Conservation (phyloP, 2,113 vertebrate species). For the Monopterus albus region DNA sequence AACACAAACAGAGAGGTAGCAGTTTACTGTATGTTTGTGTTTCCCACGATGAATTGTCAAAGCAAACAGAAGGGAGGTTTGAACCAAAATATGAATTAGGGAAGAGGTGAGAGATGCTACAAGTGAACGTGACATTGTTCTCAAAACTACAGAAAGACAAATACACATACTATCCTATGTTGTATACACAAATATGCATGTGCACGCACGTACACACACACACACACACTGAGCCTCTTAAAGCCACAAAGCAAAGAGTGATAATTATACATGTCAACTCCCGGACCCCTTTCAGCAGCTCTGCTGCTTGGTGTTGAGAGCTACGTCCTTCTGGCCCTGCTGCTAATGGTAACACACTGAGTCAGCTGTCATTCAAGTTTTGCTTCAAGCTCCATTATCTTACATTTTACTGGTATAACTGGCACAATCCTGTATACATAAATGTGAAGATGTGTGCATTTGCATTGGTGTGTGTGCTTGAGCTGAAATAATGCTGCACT, state of each 20-base stretch:
- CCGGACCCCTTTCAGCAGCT: constrained; percentile 61
- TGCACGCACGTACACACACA: not conserved
- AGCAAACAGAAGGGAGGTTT: constrained; percentile 60
- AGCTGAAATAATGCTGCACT: not conserved
- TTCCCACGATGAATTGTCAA: constrained; percentile 72
- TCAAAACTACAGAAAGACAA: constrained; percentile 61
- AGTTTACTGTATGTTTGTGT: constrained; percentile 59
- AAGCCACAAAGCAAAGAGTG: constrained; percentile 63
- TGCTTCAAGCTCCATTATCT: no score
- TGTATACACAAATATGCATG: constrained; percentile 15
- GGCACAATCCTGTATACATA: constrained; percentile 7
- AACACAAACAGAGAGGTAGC: constrained; percentile 52
- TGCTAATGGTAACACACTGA: constrained; percentile 55
- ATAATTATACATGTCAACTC: constrained; percentile 79
- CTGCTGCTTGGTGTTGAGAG: constrained; percentile 69
- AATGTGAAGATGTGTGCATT: constrained; percentile 4
- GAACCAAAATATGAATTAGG: constrained; percentile 76
- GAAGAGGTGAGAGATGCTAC: constrained; percentile 64
- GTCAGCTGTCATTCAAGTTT: constrained; percentile 44
- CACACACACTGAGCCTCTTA: constrained; percentile 54
- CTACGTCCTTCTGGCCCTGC: constrained; percentile 47
- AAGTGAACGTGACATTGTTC: constrained; percentile 54
- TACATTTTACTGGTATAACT: no score
- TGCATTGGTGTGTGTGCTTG: constrained; percentile 8
- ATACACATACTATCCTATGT: constrained; percentile 40